These are phyloP conservation scores for Notolepis coatsorum DNA, from an alignment of 2,797 vertebrate species.

Conservation along the genomic window DNA sequence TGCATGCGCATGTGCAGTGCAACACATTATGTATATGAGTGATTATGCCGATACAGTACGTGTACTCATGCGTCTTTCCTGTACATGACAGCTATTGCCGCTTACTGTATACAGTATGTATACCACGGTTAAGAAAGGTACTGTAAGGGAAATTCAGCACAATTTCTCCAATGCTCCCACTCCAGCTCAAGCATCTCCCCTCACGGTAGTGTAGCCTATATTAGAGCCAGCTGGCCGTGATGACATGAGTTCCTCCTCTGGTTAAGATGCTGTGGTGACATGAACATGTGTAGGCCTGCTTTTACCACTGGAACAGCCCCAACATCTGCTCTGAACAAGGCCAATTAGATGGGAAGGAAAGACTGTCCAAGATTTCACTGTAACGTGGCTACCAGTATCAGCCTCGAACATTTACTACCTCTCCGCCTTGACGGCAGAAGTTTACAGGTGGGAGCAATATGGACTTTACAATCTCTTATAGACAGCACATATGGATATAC, in stretches of 20 bases:
- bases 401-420: conserved; percentile 30
- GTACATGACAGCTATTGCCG: neutral
- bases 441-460: conserved; percentile 1
- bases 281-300: conserved; percentile 69
- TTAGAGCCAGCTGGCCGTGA: conserved; percentile 71
- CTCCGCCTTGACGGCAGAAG: conserved; percentile 31
- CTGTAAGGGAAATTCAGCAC: conserved; percentile 20
- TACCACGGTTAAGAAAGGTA: conserved; percentile 33
- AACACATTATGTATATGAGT: conserved; percentile 1
- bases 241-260: conserved; percentile 76
- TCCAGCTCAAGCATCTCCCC: conserved; percentile 56
- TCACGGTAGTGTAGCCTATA: conserved; percentile 55
- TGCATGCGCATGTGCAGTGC: conserved; percentile 9
- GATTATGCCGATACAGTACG: no score
- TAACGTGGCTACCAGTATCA: conserved; percentile 19
- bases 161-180: conserved; percentile 57
- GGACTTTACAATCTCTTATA: conserved; percentile 11
- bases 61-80: conserved; percentile 2
- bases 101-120: no score
- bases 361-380: conserved; percentile 12
- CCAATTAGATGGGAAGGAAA: conserved; percentile 27
- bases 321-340: conserved; percentile 67
- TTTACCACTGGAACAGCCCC: conserved; percentile 54
- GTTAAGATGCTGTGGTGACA: conserved; percentile 69
- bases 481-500: neutral